phyloP scores from a whole-genome alignment of 2,888 invertebrate genomes.

The Drosophila borborema region DNA sequence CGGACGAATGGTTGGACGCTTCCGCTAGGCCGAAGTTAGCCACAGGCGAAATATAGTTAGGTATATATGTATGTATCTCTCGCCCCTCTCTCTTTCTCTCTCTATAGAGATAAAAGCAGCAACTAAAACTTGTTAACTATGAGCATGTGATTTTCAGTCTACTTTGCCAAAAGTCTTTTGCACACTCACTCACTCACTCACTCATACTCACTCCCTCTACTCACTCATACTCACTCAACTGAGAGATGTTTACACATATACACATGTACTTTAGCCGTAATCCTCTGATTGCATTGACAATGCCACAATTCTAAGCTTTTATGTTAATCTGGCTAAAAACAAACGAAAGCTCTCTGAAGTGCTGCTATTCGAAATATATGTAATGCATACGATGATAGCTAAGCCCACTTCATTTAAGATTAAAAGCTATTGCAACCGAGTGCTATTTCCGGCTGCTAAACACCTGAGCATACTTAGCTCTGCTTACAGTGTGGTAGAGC shows the following conservation, averaged over 20 bases:
- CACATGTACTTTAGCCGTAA: background rate
- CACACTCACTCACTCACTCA: background rate
- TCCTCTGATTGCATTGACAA: conserved; percentile 13
- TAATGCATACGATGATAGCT: background rate
- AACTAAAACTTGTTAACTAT: conserved; percentile 29
- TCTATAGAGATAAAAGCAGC: background rate
- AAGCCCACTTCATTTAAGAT: conserved; percentile 8
- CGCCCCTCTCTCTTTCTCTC: background rate
- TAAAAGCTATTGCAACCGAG: conserved; percentile 10
- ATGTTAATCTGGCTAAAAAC: conserved; percentile 5
- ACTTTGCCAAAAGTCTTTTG: background rate
- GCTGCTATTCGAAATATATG: background rate
- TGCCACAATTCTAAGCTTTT: conserved; percentile 15
- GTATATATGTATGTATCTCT: background rate
- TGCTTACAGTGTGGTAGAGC: background rate
- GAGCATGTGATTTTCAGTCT: conserved; percentile 5
- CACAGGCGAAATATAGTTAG: background rate
- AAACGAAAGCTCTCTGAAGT: background rate
- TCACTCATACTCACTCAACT: background rate
- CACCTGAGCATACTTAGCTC: conserved; percentile 7
- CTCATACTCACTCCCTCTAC: background rate
- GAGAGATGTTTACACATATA: conserved; percentile 2
- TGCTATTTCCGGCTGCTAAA: conserved; percentile 20
- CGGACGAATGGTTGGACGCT: background rate
- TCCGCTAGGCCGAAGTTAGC: background rate